Base-by-base conservation (phyloP, 2,113 vertebrate genomes). In the Paedocypris sp. region DNA sequence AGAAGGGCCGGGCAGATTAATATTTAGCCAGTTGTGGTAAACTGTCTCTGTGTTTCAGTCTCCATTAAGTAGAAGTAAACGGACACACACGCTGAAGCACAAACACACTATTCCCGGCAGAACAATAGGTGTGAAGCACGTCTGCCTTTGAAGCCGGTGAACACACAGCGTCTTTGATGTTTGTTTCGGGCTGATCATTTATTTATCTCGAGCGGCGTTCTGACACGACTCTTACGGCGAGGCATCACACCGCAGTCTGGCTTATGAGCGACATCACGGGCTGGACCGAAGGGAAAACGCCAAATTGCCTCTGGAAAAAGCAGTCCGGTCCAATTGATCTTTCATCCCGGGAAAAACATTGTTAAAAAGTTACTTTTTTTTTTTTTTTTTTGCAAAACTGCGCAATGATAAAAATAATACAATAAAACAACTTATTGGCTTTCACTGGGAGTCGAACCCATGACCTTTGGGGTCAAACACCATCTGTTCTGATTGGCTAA, bases 121-220 rank as follows among this genome's bases (percentile, higher is more conserved):
- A 52, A 73, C 35, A 46, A 35, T 47, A 72, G 75, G 72, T 11
- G 64, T 51, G 25, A 70, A 68, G 51, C 58, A 54, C 66, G 64
- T 51, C 76, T 82, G 67, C 67, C 73, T 84, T 80, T 80, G 77
- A 83, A 80, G 80, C 71, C 57, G 20, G 26, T 47, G 39, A 69
- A 43, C 54, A 58, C 45, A 48, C 39, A 73, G 76, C 74, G 45
- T 23, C 79, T 85, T 87, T 87, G 81, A 86, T 80, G 80, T 82
- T 79, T 80, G 77, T 74, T 79, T 67, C 54, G 28, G 16, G 36
- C 71, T 78, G 77, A 82, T 86, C 74, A 84, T 84, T 84, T 84
- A 83, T 84, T 84, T 76, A 85, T 84, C 68, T 60, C 60, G 60
- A 61, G 65, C 15, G 61, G 53, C 68, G 60, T 46, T 68, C 73